Conservation (phyloP, 2,888 invertebrate genomes). For the Synanthedon vespiformis region DNA sequence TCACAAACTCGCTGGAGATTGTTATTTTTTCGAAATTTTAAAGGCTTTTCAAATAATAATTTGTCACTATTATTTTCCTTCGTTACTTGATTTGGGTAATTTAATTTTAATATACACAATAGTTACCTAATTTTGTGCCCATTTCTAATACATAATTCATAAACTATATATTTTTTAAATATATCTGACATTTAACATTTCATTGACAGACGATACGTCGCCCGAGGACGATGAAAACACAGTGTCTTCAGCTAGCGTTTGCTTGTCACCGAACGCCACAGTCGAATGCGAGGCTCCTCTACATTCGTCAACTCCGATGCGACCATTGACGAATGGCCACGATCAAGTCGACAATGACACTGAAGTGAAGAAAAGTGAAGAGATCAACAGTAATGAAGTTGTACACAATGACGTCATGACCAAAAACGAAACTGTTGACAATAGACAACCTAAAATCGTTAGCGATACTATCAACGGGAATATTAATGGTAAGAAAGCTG, state of each 20-base stretch:
- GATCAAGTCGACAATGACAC: conserved; percentile 16
- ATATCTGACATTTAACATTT: background rate
- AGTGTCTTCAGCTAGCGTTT: conserved; percentile 52
- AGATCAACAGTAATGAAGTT: conserved; percentile 1
- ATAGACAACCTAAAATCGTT: conserved; percentile 8
- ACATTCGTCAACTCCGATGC: conserved; percentile 31
- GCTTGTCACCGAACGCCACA: conserved; percentile 39
- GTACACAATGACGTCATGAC: conserved; percentile 7
- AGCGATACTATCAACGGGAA: conserved; percentile 46
- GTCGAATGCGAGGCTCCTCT: conserved; percentile 17
- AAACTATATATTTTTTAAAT: background rate
- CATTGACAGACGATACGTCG: conserved; percentile 38
- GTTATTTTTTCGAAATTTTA: no score
- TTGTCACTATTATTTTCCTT: no score
- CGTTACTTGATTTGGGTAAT: no score
- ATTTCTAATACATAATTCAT: no score
- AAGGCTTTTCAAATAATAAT: no score
- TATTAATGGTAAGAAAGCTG: conserved; percentile 29
- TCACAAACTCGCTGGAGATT: no score
- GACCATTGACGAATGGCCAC: conserved; percentile 30
- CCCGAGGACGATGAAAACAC: conserved; percentile 55
- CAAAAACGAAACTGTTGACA: conserved; percentile 8
- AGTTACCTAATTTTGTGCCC: no score
- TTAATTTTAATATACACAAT: no score
- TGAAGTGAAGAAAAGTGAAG: background rate